Evolutionary conservation across 2,888 invertebrate genomes (phyloP), one percentile per base, ranked within the genome.

Genomic region (Parthenolecanium corni): DNA sequence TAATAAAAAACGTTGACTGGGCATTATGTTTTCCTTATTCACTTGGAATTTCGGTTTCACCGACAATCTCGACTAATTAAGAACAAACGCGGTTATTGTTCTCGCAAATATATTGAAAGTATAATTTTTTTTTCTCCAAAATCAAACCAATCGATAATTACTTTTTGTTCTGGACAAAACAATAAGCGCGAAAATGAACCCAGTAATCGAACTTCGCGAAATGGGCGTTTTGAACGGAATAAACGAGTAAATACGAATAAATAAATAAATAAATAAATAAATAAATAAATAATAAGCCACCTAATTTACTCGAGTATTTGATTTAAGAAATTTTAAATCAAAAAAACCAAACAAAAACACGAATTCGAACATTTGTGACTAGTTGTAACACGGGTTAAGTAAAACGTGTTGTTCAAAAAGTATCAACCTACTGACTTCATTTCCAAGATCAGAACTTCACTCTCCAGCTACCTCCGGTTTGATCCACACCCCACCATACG

Each of bases 341-440:
- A 38, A 40, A 24, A 57, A 42, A 44, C 46, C 18, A 46, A 57
- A 57, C 42, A 6, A 53, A 40, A 42, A 25, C 54, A 24, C 46
- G 42, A 42, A 51, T 49, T 38, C 40, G 61, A 61, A 61, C 61
- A 51, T 23, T 61, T 49, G 49, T 38, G 61, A 49, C 61, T 51
- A 51, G 61, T 61, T 61, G 61, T 51, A n/a, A n/a, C n/a, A 61
- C 61, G 36, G 51, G 49, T 49, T 20, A 61, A 61, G 49, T 61
- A 51, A n/a, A n/a, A 61, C 61, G 61, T 38, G 49, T 61, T 49
- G 51, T 49, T 36, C 61, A 47, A 40, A 61, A 47, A 61, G 51
- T 61, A 61, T 61, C 61, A 61, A 61, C 61, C 61, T 61, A 61
- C 61, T 61, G 61, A 61, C 61, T 61, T 38, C 61, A 61, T 61